phyloP scores from a whole-genome alignment of 2,888 invertebrate species.

The Megaustenia siamemsis region DNA sequence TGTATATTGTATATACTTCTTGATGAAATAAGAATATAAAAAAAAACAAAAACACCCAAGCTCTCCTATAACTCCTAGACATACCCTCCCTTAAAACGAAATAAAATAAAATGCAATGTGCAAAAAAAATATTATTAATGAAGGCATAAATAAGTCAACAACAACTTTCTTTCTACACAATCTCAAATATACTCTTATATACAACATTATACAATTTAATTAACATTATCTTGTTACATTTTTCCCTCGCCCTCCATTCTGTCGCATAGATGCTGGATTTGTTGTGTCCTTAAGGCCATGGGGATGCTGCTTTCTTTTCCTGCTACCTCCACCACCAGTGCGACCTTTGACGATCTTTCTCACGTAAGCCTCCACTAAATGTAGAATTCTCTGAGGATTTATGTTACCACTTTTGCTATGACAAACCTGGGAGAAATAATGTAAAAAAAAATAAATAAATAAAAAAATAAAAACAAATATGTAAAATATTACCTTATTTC shows the following conservation, averaged over 20 bases:
- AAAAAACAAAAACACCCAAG: too few relatives aligned
- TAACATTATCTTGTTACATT: conserved; percentile 40
- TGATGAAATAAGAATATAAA: too few relatives aligned
- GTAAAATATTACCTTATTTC: too few relatives aligned
- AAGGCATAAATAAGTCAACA: too few relatives aligned
- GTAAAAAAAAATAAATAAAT: too few relatives aligned
- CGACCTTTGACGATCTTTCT: conserved; percentile 62
- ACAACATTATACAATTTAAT: neutral
- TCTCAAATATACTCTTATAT: neutral
- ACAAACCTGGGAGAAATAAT: conserved; percentile 94
- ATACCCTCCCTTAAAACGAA: too few relatives aligned
- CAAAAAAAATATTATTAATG: too few relatives aligned
- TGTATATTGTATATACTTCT: too few relatives aligned
- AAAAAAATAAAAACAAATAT: too few relatives aligned
- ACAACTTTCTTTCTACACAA: neutral
- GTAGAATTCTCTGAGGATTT: conserved; percentile 95
- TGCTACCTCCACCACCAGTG: conserved; percentile 36
- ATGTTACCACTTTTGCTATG: conserved; percentile 97
- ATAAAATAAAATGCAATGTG: too few relatives aligned
- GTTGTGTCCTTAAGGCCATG: neutral
- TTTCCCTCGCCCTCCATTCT: conserved; percentile 61
- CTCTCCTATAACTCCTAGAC: too few relatives aligned
- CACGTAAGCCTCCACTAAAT: conserved; percentile 88
- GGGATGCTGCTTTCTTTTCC: neutral
- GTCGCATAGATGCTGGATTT: conserved; percentile 42